phyloP scores from a whole-genome alignment of 2,797 vertebrate genomes.

The Sebastes iracundus region DNA sequence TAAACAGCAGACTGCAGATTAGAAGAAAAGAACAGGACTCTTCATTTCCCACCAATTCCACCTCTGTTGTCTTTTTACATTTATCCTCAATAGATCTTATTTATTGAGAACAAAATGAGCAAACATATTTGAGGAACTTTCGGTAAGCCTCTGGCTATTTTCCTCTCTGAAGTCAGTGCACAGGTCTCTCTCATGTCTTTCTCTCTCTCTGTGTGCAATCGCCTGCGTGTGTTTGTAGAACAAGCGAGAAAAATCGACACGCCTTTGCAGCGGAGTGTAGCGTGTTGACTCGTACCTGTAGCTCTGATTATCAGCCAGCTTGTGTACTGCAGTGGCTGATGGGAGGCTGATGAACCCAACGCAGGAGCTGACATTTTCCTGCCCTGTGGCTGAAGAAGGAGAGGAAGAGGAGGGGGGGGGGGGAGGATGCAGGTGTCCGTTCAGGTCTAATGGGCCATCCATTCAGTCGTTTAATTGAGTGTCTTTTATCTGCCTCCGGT shows the following conservation, averaged over 20 bases:
- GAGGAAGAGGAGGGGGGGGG: neutral
- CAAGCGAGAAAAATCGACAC: constrained; percentile 52
- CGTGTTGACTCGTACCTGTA: constrained; percentile 51
- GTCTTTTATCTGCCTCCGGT: constrained; percentile 75
- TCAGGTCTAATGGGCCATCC: constrained; percentile 76
- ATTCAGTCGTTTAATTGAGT: constrained; percentile 80
- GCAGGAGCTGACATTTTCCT: constrained; percentile 66
- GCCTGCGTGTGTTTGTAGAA: constrained; percentile 46
- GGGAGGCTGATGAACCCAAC: constrained; percentile 71
- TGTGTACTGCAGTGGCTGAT: constrained; percentile 60
- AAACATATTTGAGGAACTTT: constrained; percentile 43
- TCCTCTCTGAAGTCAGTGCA: constrained; percentile 24
- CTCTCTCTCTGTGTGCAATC: constrained; percentile 10
- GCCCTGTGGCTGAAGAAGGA: constrained; percentile 46
- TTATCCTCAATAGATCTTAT: constrained; percentile 34
- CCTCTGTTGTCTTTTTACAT: constrained; percentile 24
- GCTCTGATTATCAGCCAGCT: constrained; percentile 59
- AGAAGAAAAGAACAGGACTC: constrained; percentile 16
- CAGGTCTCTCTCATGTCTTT: constrained; percentile 30
- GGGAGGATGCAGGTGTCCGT: constrained; percentile 64
- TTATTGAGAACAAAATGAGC: constrained; percentile 26
- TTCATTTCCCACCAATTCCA: constrained; percentile 26
- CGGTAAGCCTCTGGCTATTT: constrained; percentile 54
- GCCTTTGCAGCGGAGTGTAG: constrained; percentile 60
- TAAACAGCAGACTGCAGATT: constrained; percentile 23